Conservation (phyloP, 2,113 vertebrate genomes). For the Syngnathus typhle region DNA sequence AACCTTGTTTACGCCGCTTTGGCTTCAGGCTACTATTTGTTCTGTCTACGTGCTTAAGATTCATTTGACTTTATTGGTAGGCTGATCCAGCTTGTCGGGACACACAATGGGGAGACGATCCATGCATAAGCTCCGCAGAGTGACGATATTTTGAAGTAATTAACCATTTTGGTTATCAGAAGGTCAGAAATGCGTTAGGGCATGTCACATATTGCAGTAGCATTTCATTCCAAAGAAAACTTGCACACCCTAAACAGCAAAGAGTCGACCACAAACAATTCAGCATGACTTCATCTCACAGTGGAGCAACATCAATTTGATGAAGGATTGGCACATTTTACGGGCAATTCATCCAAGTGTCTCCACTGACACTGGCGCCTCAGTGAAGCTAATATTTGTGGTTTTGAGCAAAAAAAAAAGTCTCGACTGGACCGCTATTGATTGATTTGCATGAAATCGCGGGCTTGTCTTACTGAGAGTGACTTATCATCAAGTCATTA, state of each 20-base stretch:
- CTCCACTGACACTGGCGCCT: constrained; percentile 14
- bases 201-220: not conserved
- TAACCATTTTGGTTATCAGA: not conserved
- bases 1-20: constrained; percentile 40
- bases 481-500: constrained; percentile 9
- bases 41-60: constrained; percentile 30
- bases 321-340: constrained; percentile 6
- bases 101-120: not conserved
- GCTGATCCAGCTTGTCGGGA: constrained; percentile 43
- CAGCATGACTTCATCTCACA: constrained; percentile 4
- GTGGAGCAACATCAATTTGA: constrained; percentile 9
- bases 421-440: constrained; percentile 3
- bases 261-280: not conserved
- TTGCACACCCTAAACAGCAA: constrained; percentile 2
- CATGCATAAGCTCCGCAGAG: not conserved
- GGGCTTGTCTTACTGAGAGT: constrained; percentile 9
- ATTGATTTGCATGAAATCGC: constrained; percentile 12
- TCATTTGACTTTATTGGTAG: constrained; percentile 32
- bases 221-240: constrained; percentile 5
- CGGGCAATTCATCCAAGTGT: constrained; percentile 7
- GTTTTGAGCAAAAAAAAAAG: constrained; percentile 5
- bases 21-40: constrained; percentile 26
- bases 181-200: constrained; percentile 4
- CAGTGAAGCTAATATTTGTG: constrained; percentile 3
- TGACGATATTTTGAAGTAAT: not conserved